Percentiles rank a stretch among this genome's conserved stretches.
Evolutionary conservation across 2,888 invertebrate genomes (phyloP).

Genomic region (Dilophus febrilis): DNA sequence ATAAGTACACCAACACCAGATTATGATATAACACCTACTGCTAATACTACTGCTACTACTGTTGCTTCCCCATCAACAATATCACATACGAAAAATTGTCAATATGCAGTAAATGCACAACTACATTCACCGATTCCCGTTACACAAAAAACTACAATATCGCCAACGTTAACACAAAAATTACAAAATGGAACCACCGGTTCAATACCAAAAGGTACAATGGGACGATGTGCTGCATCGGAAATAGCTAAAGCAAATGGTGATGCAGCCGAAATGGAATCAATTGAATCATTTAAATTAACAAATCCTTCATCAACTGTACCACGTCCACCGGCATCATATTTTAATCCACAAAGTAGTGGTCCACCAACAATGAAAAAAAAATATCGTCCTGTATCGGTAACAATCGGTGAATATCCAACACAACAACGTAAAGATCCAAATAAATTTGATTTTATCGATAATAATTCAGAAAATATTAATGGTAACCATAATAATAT

Average conservation of each 20-base stretch:
- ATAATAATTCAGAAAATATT: slow-evolving; percentile 17
- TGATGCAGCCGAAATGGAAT: slow-evolving; percentile 55
- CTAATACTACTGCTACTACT: background rate
- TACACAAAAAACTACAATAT: slow-evolving; percentile 10
- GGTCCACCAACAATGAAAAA: slow-evolving; percentile 40
- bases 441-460: slow-evolving; percentile 51
- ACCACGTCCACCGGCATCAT: slow-evolving; percentile 51
- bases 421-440: slow-evolving; percentile 42
- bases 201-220: slow-evolving; percentile 8
- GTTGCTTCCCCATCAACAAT: slow-evolving; percentile 12
- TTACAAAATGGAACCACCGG: slow-evolving; percentile 5
- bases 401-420: slow-evolving; percentile 53
- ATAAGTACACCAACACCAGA: slow-evolving; percentile 38
- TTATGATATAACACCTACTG: slow-evolving; percentile 31
- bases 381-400: slow-evolving; percentile 42
- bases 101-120: slow-evolving; percentile 7
- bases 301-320: slow-evolving; percentile 42
- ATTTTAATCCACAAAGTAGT: slow-evolving; percentile 42
- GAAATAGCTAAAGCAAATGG: slow-evolving; percentile 21
- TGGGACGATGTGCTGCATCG: slow-evolving; percentile 11
- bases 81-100: slow-evolving; percentile 11
- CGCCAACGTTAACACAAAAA: slow-evolving; percentile 8
- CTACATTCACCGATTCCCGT: too few relatives aligned
- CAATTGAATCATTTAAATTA: slow-evolving; percentile 55
- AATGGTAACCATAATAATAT: slow-evolving; percentile 16